These are phyloP conservation scores for Halichoeres trimaculatus DNA, from an alignment of 2,113 vertebrate species.

Conservation along the genomic window DNA sequence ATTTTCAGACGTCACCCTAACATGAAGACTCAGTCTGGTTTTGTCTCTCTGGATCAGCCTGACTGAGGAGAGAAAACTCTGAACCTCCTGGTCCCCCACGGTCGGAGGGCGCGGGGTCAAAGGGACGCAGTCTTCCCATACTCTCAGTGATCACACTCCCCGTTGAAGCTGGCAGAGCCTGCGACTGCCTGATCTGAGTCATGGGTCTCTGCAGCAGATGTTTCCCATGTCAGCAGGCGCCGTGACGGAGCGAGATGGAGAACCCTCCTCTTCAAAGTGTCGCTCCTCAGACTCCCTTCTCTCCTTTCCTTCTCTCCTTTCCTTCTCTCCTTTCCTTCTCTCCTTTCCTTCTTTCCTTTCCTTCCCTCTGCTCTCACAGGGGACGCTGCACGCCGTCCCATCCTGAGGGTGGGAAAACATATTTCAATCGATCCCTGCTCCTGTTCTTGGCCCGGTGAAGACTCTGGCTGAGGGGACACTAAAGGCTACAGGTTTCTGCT, in stretches of 20 bases:
- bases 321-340: conserved; percentile 39
- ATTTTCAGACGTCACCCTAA: conserved; percentile 28
- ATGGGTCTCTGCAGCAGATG: conserved; percentile 86
- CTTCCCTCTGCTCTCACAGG: conserved; percentile 25
- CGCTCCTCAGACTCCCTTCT: conserved; percentile 67
- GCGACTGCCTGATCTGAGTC: conserved; percentile 79
- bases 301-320: conserved; percentile 49
- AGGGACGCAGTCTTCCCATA: conserved; percentile 48
- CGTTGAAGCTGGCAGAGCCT: conserved; percentile 72
- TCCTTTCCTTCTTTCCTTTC: conserved; percentile 47
- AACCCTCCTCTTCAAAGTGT: conserved; percentile 75
- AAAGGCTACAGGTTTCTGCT: no score
- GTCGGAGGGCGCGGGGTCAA: conserved; percentile 32
- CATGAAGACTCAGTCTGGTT: conserved; percentile 7
- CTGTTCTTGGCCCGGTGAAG: conserved; percentile 35
- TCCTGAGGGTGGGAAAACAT: conserved; percentile 55
- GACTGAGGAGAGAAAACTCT: no score
- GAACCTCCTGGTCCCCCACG: conserved; percentile 8
- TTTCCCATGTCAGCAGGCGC: conserved; percentile 80
- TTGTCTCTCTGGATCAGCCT: conserved; percentile 7
- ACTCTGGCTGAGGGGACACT: conserved; percentile 36
- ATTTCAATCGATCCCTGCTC: conserved; percentile 59
- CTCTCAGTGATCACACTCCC: conserved; percentile 69
- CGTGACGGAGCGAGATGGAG: conserved; percentile 76
- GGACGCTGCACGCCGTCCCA: conserved; percentile 21